Evolutionary conservation across 2,113 vertebrate genomes (phyloP).

Genomic region (Rhinoptilus africanus): DNA sequence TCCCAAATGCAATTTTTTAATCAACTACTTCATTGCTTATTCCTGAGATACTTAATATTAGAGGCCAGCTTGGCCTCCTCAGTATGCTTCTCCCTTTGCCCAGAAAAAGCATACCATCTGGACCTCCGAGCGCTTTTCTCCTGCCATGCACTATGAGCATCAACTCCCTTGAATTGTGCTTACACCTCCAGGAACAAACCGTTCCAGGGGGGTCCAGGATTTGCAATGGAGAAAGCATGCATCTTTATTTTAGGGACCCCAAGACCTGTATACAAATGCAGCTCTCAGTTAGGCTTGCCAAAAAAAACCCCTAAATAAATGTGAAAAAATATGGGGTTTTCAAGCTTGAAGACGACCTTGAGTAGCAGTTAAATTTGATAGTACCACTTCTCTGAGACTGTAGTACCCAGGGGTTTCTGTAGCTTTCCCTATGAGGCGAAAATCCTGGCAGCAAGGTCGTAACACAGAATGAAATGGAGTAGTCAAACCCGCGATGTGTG

Average conservation of each 20-base stretch:
- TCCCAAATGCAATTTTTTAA: background rate
- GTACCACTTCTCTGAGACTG: background rate
- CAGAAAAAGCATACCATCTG: background rate
- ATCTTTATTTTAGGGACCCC: background rate
- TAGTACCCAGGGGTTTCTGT: background rate
- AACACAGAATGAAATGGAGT: background rate
- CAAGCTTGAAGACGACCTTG: background rate
- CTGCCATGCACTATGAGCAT: background rate
- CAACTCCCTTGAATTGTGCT: background rate
- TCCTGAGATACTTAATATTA: fast-evolving
- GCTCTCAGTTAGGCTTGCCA: background rate
- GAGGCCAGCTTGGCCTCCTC: background rate
- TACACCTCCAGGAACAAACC: background rate
- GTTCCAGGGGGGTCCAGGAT: background rate
- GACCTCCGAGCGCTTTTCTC: background rate
- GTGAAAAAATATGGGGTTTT: background rate
- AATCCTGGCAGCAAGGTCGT: background rate
- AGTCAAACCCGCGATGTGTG: fast-evolving
- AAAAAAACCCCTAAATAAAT: background rate
- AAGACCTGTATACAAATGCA: background rate
- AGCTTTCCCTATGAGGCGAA: background rate
- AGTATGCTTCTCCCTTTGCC: background rate
- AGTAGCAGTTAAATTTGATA: background rate
- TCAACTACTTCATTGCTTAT: background rate
- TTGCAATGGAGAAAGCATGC: background rate